Evolutionary conservation across 2,113 vertebrate genomes (phyloP).

Genomic region (Amazona guildingii): DNA sequence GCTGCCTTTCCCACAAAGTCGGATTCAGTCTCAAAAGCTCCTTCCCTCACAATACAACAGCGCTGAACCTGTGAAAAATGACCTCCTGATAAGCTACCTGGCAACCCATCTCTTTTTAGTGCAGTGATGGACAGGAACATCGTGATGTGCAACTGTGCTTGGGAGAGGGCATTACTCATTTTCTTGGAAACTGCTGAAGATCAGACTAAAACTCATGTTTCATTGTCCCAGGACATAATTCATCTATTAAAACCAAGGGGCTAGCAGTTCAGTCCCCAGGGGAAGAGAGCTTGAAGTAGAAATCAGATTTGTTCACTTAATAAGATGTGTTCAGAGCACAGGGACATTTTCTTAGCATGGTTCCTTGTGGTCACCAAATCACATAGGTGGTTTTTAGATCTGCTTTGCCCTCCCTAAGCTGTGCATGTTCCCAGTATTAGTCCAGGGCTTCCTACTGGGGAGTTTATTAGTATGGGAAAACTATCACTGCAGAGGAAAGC

Average conservation of each 20-base stretch:
- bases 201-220: not conserved
- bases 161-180: not conserved
- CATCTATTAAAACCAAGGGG: not conserved
- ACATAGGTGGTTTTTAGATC: not conserved
- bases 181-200: conserved; percentile 9
- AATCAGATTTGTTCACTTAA: conserved; percentile 45
- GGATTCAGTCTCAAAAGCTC: not conserved
- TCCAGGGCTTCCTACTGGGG: not conserved
- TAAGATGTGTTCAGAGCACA: not conserved
- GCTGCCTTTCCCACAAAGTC: not conserved
- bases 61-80: not conserved
- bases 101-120: not conserved
- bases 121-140: not conserved
- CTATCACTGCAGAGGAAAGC: not conserved
- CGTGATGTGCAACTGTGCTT: not conserved
- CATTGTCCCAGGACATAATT: not conserved
- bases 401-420: not conserved
- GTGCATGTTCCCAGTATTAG: not conserved
- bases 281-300: conserved; percentile 23
- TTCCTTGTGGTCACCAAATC: not conserved
- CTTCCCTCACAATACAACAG: not conserved
- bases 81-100: not conserved
- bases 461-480: not conserved
- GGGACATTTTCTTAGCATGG: not conserved
- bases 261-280: not conserved